Evolutionary conservation across 2,113 vertebrate genomes (phyloP), one percentile per base, ranked within the genome.

Genomic region (Polypterus bichir): DNA sequence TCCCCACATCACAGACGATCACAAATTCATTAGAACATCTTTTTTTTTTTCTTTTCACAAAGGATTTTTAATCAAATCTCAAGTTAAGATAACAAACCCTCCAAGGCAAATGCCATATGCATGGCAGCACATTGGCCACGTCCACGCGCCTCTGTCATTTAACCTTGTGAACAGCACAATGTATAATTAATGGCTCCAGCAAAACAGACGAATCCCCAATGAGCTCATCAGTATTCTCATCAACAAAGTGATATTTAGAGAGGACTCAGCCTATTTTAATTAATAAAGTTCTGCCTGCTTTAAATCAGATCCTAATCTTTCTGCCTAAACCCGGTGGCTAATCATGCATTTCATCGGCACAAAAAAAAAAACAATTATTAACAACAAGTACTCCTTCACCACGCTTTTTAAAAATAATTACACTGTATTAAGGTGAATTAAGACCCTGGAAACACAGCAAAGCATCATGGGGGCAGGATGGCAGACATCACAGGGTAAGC

Each of bases 171-270:
- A 9, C 10, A 45, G 11, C 59, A 7, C 48, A 27, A 49, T 55
- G 54, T 55, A 51, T 27, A 49, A 52, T 48, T 61, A 45, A 52
- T 52, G 59, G 59, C 27, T 9, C 11, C 10, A n/a, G 44, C 54
- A 48, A 44, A 44, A 44, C 48, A 44, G 11, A 8, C 27, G 27
- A 44, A 49, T 44, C 59, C n/a, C 59, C 8, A 48, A 11, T 49
- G 49, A 49, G 49, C 59, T 60, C 59, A 60, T 60, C 47, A 48
- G 59, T 11, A 60, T 60, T 60, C 59, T 60, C 59, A 60, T 61
- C 59, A 52, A 49, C 59, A 49, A 44, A 61, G 59, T 61, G 59
- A 51, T 61, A 61, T 61, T 61, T 61, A 9, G 52, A 61, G 52
- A 61, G 49, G 59, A 61, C 59, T 61, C 59, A 61, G 46, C 59